Percentiles rank a stretch among this genome's conserved stretches.
These are phyloP conservation scores for Botia almorhae DNA, from an alignment of 2,797 vertebrate species.

Conservation along the genomic window DNA sequence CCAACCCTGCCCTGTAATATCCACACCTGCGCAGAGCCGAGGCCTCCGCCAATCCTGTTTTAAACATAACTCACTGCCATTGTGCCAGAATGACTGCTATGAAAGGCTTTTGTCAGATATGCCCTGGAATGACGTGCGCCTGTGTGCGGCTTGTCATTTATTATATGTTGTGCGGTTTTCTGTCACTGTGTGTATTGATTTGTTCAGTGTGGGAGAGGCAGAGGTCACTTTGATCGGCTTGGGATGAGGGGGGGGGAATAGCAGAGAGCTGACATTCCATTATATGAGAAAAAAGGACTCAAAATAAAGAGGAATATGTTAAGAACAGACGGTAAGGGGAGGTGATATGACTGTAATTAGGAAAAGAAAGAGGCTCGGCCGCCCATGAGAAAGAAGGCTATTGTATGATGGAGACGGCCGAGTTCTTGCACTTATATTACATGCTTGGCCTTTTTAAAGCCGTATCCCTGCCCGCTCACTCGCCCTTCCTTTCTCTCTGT, in stretches of 20 bases:
- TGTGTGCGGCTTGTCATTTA: slow-evolving; percentile 85
- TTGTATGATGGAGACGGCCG: slow-evolving; percentile 72
- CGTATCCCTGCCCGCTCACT: slow-evolving; percentile 6
- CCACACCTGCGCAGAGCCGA: slow-evolving; percentile 81
- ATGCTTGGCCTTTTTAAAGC: slow-evolving; percentile 77
- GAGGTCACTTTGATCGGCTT: slow-evolving; percentile 94
- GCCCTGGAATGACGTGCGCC: slow-evolving; percentile 73
- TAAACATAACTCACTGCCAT: slow-evolving; percentile 86
- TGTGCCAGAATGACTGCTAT: slow-evolving; percentile 87
- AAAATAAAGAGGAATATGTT: slow-evolving; percentile 87
- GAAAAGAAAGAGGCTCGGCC: slow-evolving; percentile 76
- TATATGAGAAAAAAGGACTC: slow-evolving; percentile 82
- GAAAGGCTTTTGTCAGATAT: slow-evolving; percentile 86
- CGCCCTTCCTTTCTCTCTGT: background rate
- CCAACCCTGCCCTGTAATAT: slow-evolving; percentile 86
- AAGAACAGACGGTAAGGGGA: slow-evolving; percentile 78
- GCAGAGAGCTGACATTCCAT: slow-evolving; percentile 88
- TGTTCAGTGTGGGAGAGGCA: slow-evolving; percentile 81
- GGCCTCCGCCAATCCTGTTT: slow-evolving; percentile 86
- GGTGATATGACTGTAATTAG: slow-evolving; percentile 88
- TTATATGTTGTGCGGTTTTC: slow-evolving; percentile 88
- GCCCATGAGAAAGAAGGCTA: slow-evolving; percentile 69
- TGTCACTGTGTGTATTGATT: slow-evolving; percentile 91
- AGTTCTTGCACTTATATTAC: slow-evolving; percentile 74
- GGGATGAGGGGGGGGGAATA: slow-evolving; percentile 81